Base-by-base conservation (phyloP, 37 sponge, comb jelly and placozoan genomes). In the Ephydatia muelleri region DNA sequence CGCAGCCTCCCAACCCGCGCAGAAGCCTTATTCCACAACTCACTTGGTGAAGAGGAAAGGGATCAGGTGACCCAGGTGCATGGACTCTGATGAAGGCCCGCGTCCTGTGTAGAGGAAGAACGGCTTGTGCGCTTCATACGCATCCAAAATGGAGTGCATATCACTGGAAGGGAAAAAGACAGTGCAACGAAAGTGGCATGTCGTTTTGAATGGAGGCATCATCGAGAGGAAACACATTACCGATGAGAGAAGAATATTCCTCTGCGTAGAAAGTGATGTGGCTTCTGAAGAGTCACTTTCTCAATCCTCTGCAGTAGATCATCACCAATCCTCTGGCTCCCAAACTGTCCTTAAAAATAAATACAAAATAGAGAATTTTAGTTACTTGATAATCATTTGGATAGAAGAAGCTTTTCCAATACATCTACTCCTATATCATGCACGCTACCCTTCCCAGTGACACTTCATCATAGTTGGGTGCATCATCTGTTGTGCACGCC, bases 101-200 rank as follows among this genome's bases (percentile, higher is more conserved):
- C n/a, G n/a, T 93, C 99, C 99, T 81, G 99, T 98, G 82, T 98
- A 98, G 36, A 98, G 89, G 78, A 92, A 98, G 87, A 98, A 98
- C 30, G 99, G 99, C 72, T 96, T 83, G 33, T 90, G 69, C 71
- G 93, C 83, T 74, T 96, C 99, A 71, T 92, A 91, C 22, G 89
- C 81, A 70, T 91, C 92, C 48, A 98, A 82, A 30, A 98, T 95
- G 22, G 29, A 27, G 22, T 88, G 80, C 67, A 98, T 66, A 70
- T 96, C 97, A 23, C 98, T 95, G 68, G 9, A 73, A 11, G 8
- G 21, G 5, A 25, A n/a, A n/a, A n/a, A n/a, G n/a, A n/a, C 21
- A 23, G 67, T 21, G 67, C 21, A 21, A 21, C 67, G 21, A 65
- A 23, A 23, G 16, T 65, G 21, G 67, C 67, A 21, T 16, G 16